Percentiles rank a stretch among this genome's conserved stretches.
Conservation (phyloP, 2,888 invertebrate species). For the Hoplodrina blanda region DNA sequence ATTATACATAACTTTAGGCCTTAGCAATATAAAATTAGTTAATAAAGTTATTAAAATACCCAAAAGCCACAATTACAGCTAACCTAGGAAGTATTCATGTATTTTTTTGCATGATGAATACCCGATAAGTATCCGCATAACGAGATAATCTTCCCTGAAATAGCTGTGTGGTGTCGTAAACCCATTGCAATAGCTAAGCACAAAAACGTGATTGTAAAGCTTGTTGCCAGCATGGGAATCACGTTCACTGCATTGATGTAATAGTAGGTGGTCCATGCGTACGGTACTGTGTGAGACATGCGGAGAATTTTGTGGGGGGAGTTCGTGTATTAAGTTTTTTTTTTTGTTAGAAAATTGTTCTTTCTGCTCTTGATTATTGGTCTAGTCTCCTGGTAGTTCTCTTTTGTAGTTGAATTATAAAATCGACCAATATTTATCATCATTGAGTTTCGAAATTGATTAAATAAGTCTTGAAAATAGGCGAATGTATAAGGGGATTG, state of each 20-base stretch:
- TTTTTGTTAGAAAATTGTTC: too few relatives aligned
- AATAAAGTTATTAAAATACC: neutral
- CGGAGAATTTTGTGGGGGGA: neutral
- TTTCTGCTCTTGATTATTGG: too few relatives aligned
- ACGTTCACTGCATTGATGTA: conserved; percentile 75
- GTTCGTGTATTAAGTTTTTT: conserved; percentile 1
- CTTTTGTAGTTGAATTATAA: neutral
- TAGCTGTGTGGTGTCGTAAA: conserved; percentile 39
- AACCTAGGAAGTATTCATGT: neutral
- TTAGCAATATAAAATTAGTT: neutral
- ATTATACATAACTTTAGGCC: too few relatives aligned
- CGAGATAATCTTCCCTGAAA: conserved; percentile 48
- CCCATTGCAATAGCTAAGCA: conserved; percentile 61
- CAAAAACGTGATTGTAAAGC: conserved; percentile 69
- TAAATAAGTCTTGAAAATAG: too few relatives aligned
- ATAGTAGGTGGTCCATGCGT: conserved; percentile 61
- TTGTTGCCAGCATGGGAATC: conserved; percentile 70
- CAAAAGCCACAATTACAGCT: neutral
- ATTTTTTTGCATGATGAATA: conserved; percentile 5
- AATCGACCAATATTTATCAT: neutral
- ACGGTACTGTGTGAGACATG: conserved; percentile 4
- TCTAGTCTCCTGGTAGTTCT: neutral
- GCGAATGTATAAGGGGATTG: too few relatives aligned
- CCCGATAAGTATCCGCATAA: conserved; percentile 32
- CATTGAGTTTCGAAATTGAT: too few relatives aligned